Conservation (phyloP, 92 coral and sea anemone species). For the Bergia sp. region DNA sequence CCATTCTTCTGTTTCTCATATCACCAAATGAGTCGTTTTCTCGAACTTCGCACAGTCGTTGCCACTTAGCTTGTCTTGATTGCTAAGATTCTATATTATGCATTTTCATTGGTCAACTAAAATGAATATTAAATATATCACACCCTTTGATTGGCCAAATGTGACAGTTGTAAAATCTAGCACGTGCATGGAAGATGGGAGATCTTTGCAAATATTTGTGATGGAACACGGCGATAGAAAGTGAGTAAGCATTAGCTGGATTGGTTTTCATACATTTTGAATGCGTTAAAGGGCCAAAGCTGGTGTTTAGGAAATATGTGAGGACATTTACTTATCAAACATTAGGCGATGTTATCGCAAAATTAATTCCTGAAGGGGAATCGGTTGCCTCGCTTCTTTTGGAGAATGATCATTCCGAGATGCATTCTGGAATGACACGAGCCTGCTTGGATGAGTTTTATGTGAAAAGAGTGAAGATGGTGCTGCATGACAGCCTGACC, state of each 20-base stretch:
- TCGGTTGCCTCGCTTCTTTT: background rate
- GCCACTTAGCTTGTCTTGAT: no score
- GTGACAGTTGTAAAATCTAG: slow-evolving; percentile 13
- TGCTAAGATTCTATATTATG: background rate
- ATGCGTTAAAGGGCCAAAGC: slow-evolving; percentile 4
- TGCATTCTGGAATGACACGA: slow-evolving; percentile 2
- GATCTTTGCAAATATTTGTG: slow-evolving; percentile 19
- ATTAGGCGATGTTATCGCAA: slow-evolving; percentile 6
- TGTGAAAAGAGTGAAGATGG: background rate
- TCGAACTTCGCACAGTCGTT: no score
- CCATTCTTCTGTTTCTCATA: no score
- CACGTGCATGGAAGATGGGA: background rate
- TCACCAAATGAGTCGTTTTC: no score
- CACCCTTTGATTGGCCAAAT: slow-evolving; percentile 1
- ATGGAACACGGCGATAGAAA: slow-evolving; percentile 5
- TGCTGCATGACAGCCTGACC: background rate
- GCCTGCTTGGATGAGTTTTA: background rate
- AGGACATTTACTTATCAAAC: slow-evolving; percentile 28
- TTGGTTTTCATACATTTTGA: slow-evolving; percentile 22
- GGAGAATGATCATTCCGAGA: slow-evolving; percentile 2
- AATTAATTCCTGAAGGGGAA: slow-evolving; percentile 26
- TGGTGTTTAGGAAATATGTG: slow-evolving; percentile 29
- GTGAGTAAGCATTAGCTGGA: background rate
- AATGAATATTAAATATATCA: background rate
- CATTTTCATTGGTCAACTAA: slow-evolving; percentile 25